A percentile compares a stretch with the other conserved stretches of the same genome.
Conservation (phyloP, 1,140 invertebrate species). For the Hestina assimilis region DNA sequence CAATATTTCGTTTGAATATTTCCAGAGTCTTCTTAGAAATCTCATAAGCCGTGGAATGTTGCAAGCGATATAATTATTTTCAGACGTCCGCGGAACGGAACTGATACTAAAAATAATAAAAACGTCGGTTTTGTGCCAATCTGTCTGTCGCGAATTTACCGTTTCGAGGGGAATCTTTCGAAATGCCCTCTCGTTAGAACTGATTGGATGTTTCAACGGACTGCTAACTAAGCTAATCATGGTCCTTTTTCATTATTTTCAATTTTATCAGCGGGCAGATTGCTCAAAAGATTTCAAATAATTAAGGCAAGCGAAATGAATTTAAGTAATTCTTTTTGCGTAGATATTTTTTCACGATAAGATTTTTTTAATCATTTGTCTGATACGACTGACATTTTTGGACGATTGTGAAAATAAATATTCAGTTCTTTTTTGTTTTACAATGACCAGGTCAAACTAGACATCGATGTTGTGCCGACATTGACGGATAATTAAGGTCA, state of each 20-base stretch:
- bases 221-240: conserved; percentile 26
- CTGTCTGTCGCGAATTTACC: conserved; percentile 16
- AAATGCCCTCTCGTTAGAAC: conserved; percentile 17
- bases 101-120: conserved; percentile 28
- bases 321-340: not conserved
- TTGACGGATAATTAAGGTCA: too few species aligned
- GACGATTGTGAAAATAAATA: not conserved
- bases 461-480: too few species aligned
- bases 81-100: conserved; percentile 13
- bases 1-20: not conserved
- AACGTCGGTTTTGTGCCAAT: conserved; percentile 22
- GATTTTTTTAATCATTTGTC: conserved; percentile 3
- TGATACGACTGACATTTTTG: not conserved
- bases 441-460: too few species aligned
- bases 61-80: conserved; percentile 29
- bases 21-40: conserved; percentile 21
- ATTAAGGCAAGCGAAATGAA: conserved; percentile 15
- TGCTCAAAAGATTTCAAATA: conserved; percentile 22
- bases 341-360: not conserved
- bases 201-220: conserved; percentile 19
- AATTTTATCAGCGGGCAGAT: conserved; percentile 3
- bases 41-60: conserved; percentile 22
- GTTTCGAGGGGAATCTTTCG: conserved; percentile 6
- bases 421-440: too few species aligned
- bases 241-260: conserved; percentile 3